Conservation (phyloP, 2,888 invertebrate genomes). For the Sinopyrophorus schimmeli region DNA sequence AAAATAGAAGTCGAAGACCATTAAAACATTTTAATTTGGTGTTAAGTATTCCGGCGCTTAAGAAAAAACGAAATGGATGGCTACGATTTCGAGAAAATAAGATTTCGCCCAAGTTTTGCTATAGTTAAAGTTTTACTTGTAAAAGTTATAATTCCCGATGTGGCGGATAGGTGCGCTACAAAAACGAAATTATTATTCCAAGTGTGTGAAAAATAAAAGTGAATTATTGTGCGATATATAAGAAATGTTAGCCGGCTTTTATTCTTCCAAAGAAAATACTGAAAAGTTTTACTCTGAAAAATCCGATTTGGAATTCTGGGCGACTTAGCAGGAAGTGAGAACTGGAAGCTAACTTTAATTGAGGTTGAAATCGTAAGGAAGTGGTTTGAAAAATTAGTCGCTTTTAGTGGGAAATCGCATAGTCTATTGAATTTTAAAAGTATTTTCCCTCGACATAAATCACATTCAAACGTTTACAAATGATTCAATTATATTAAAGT, state of each 20-base stretch:
- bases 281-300: constrained; percentile 24
- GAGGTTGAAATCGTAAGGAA: constrained; percentile 20
- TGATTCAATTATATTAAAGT: constrained; percentile 9
- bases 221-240: constrained; percentile 18
- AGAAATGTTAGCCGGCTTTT: constrained; percentile 18
- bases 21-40: no score
- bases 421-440: constrained; percentile 13
- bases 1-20: no score
- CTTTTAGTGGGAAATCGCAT: constrained; percentile 3
- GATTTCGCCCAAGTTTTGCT: no score
- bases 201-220: constrained; percentile 23
- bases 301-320: constrained; percentile 25
- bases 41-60: no score
- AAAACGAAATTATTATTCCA: constrained; percentile 12
- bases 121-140: no score
- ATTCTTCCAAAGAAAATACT: constrained; percentile 25
- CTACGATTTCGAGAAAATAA: no score
- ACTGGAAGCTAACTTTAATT: constrained; percentile 23
- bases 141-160: no score
- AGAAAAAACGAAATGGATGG: no score
- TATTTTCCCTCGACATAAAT: constrained; percentile 4
- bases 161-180: no score
- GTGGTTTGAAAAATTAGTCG: constrained; percentile 20
- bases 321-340: constrained; percentile 22
- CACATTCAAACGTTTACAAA: constrained; percentile 14